These are phyloP conservation scores for Cheilosia vulpina DNA, from an alignment of 2,888 invertebrate genomes.

Conservation along the genomic window DNA sequence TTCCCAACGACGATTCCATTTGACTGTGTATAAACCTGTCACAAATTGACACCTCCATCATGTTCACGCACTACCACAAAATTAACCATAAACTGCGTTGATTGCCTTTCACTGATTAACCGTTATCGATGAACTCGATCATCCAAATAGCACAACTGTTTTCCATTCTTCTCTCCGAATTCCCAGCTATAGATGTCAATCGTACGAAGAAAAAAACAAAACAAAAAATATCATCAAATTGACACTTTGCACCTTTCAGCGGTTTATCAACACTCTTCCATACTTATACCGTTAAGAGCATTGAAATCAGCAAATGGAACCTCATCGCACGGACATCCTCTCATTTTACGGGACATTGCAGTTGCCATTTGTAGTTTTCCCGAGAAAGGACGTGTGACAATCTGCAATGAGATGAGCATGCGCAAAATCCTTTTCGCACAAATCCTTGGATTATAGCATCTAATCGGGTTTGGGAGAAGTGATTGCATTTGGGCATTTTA, in stretches of 20 bases:
- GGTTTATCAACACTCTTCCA: constrained; percentile 57
- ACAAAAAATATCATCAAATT: background rate
- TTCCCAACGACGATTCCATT: background rate
- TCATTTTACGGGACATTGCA: constrained; percentile 54
- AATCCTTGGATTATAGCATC: constrained; percentile 67
- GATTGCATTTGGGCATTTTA: constrained; percentile 46
- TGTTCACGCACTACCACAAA: constrained; percentile 12
- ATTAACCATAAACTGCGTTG: constrained; percentile 35
- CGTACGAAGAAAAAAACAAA: constrained; percentile 16
- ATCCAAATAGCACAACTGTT: constrained; percentile 4
- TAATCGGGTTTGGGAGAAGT: constrained; percentile 73
- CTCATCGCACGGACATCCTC: constrained; percentile 45
- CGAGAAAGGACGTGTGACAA: constrained; percentile 62
- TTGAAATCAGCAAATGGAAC: constrained; percentile 38
- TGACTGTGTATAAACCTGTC: constrained; percentile 18
- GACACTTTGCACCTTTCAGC: constrained; percentile 73
- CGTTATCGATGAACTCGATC: constrained; percentile 62
- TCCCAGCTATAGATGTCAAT: constrained; percentile 68
- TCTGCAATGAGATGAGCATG: constrained; percentile 72
- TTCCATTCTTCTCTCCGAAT: constrained; percentile 17
- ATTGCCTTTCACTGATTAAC: constrained; percentile 44
- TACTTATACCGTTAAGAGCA: constrained; percentile 59
- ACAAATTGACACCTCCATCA: constrained; percentile 3
- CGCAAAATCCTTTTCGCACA: constrained; percentile 51
- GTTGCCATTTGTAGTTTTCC: constrained; percentile 49